Evolutionary conservation across 2,113 vertebrate genomes (phyloP).

Genomic region (Hydropotes inermis): DNA sequence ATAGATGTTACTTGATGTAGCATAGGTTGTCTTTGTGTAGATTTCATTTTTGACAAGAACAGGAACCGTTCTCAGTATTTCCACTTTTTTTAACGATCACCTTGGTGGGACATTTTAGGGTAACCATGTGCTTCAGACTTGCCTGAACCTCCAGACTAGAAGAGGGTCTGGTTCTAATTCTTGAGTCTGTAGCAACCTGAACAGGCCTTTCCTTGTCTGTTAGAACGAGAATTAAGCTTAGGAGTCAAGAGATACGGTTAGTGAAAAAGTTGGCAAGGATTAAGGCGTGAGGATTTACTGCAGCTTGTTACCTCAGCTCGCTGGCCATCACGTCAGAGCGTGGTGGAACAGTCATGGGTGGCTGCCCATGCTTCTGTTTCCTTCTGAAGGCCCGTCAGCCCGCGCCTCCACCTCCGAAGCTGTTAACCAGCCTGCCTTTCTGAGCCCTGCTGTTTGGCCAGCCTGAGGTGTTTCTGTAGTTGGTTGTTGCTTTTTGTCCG

Average conservation of each 20-base stretch:
- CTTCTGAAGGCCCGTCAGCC: neutral
- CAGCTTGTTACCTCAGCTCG: neutral
- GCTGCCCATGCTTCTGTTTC: neutral
- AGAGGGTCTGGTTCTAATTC: neutral
- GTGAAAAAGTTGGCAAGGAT: neutral
- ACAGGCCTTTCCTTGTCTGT: neutral
- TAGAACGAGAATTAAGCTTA: slow-evolving; percentile 5
- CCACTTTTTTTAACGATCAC: neutral
- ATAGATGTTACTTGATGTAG: neutral
- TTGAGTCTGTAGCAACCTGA: neutral
- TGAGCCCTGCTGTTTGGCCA: neutral
- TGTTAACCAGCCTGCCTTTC: neutral
- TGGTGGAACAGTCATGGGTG: no score
- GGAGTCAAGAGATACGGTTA: neutral
- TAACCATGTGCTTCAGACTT: neutral
- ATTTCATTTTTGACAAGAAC: neutral
- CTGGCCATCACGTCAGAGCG: neutral
- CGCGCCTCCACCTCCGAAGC: rapidly evolving
- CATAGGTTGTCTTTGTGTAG: neutral
- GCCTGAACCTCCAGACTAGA: neutral
- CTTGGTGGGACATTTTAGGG: neutral
- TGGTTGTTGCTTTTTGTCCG: neutral
- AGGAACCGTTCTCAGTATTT: neutral
- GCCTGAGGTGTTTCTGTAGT: neutral
- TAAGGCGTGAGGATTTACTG: neutral